phyloP scores from a whole-genome alignment of 30 jellyfish, hydroid and myxozoan species.

The Hydractinia echinata region DNA sequence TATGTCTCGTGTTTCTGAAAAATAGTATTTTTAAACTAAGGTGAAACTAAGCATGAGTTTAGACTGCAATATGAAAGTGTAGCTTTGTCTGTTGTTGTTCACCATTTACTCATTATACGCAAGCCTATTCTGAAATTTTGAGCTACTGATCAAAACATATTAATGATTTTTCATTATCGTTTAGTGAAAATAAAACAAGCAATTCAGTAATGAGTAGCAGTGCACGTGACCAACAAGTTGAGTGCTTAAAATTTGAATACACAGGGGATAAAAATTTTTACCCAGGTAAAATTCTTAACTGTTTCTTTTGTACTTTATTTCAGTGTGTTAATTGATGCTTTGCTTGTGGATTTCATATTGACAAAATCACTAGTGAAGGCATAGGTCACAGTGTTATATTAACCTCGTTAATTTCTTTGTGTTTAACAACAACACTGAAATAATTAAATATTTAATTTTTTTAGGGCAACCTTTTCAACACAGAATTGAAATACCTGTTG shows the following conservation, averaged over 20 bases:
- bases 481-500: neutral
- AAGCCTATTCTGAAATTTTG: too few species aligned
- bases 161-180: neutral
- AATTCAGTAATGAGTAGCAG: neutral
- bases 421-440: neutral
- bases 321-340: too few species aligned
- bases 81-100: too few species aligned
- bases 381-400: neutral
- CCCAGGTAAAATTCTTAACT: neutral
- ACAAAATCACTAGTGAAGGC: neutral
- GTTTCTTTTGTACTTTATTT: too few species aligned
- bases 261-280: neutral
- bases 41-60: too few species aligned
- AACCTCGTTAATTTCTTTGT: neutral
- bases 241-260: neutral
- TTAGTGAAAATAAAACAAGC: neutral
- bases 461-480: conserved; percentile 13
- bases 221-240: neutral
- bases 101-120: too few species aligned
- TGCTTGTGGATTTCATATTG: too few species aligned
- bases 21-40: too few species aligned
- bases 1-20: too few species aligned
- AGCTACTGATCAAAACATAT: too few species aligned
- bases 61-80: too few species aligned
- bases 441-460: neutral